Base-by-base conservation (phyloP, 2,113 vertebrate species). In the Platysteira castanea region DNA sequence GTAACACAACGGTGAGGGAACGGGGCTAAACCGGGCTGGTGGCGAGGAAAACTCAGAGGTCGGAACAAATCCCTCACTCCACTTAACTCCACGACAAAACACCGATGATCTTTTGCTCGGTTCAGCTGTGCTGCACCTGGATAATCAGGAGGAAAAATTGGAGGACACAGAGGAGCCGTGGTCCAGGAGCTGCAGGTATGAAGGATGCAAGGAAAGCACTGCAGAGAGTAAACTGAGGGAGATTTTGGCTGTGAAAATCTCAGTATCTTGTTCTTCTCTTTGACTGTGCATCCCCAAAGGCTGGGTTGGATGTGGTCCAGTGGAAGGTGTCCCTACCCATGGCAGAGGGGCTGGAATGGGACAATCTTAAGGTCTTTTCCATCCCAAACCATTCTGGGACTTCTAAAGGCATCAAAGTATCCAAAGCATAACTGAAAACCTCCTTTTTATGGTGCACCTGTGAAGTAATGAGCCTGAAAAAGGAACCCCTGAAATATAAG, bases 101-200 rank as follows among this genome's bases (percentile, higher is more conserved):
- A 52, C 24, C 4, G 0, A 24, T 4, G 44, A 59, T 90, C 44
- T 61, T 61, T 70, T 10, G 2, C 63, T 94, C 2, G 1, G 53
- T 65, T 95, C 61, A 39, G 65, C 46, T 6, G 22, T 1, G 44
- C 67, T 80, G 61, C 67, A 57, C 33, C 59, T 60, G 42, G 31
- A 60, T 70, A 53, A 86, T 39, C 18, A 23, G 68, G 81, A 74
- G 54, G 71, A 41, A 77, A 88, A 78, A 44, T 3, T 74, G 71
- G 39, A 15, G 1, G 3, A 20, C 10, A 1, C 33, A 37, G 54
- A 54, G 52, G 27, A 95, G 52, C 42, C 0, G 0, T 6, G n/a
- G 57, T 23, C 6, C 6, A 9, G 65, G 50, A 87, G 63, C 68
- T 85, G 41, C 7, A 26, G 41, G 52, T 54, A n/a, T 0, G 0